phyloP scores from a whole-genome alignment of 35 echinoderm and acorn worm species.

The Holothuria glaberrima region DNA sequence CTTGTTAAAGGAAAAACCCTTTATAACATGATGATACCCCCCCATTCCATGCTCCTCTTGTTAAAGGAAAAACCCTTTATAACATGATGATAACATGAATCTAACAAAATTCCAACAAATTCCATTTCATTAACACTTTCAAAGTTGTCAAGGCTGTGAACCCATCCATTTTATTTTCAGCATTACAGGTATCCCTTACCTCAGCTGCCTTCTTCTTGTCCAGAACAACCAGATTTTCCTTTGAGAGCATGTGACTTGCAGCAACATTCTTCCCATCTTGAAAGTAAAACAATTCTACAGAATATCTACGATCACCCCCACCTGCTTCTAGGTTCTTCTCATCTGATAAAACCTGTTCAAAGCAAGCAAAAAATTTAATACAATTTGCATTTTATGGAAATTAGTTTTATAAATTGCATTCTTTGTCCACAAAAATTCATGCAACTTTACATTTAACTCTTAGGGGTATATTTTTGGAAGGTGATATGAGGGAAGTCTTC shows the following conservation, averaged over 20 bases:
- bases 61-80: too few species aligned
- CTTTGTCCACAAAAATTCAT: not conserved
- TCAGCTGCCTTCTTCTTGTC: not conserved
- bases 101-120: too few species aligned
- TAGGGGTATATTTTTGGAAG: too few species aligned
- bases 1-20: too few species aligned
- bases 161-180: too few species aligned
- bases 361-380: not conserved
- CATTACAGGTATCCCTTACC: not conserved
- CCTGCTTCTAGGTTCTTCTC: not conserved
- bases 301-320: not conserved
- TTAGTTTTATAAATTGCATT: not conserved
- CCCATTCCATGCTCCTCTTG: too few species aligned
- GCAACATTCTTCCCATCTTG: constrained; percentile 40
- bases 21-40: too few species aligned
- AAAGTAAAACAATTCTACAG: constrained; percentile 19
- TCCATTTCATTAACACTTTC: too few species aligned
- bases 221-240: not conserved
- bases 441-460: not conserved
- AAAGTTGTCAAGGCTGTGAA: too few species aligned
- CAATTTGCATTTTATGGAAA: not conserved
- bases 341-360: constrained; percentile 28
- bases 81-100: too few species aligned
- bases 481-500: too few species aligned
- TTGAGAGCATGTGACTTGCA: not conserved